Base-by-base conservation (phyloP, 2,113 vertebrate genomes). In the Pogona vitticeps region DNA sequence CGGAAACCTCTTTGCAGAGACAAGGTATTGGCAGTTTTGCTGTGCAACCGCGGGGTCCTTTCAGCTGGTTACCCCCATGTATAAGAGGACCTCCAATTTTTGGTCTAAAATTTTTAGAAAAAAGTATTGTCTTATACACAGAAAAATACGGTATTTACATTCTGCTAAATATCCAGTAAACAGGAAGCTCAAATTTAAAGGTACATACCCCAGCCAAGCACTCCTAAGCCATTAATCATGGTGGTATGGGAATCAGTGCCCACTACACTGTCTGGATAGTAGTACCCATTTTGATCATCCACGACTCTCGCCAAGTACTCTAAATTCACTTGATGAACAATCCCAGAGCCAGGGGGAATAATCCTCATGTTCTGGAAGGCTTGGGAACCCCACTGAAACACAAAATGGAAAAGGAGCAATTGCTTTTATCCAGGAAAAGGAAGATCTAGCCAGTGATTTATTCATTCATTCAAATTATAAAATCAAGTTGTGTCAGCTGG, bases 161-260 rank as follows among this genome's bases (percentile, higher is more conserved):
- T 12, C 56, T 86, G 72, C 28, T 10, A 76, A 33, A 76, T 83
- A 72, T 15, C 28, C 36, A 86, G 63, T 17, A 46, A 80, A 82
- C 2, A 79, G 46, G 33, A 38, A 1, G 3, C 40, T 46, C 20
- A 58, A 0, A 31, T 0, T 0, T 6, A 79, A 85, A 31, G 78
- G 72, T 18, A 93, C 98, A 93, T 95, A 99, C 99, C 99, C 99
- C 98, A 99, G 85, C 99, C 99, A 15, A 99, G 97, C 17, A 99
- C 96, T 1, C 99, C 99, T 88, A 99, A 96, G 28, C 98, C 99
- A 5, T 99, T 96, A 0, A 99, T 99, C 99, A 99, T 99, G 82
- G 99, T 99, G 21, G 99, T 99, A 95, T 99, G 99, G 0, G 98
- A 99, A 93, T 99, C 99, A 0, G 99, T 99, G 94, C 99, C 99